Base-by-base conservation (phyloP, 2,888 invertebrate genomes). In the Philaethria dido region DNA sequence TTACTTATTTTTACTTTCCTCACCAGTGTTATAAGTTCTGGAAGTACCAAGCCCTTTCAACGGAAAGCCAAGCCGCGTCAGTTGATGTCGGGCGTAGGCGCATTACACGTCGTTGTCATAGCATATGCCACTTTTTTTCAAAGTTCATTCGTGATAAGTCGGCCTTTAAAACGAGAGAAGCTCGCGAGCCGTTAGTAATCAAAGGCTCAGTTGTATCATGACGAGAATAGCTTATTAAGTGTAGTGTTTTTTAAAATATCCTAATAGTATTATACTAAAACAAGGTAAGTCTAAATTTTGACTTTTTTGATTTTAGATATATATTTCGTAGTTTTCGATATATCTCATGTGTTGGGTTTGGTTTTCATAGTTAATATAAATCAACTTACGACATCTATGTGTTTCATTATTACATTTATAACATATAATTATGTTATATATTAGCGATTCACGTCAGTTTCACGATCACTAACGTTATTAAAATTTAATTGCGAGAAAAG, bases 1-100 rank as follows among this genome's bases (percentile, higher is more conserved):
- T 87, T 84, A 87, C 85, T 83, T 78, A 82, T 83, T 86, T 86
- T 86, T 86, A 87, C 86, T 87, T 87, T 87, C 85, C 81, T 80
- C 75, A 73, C 60, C n/a, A 59, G 64, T 75, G 36, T 66, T 75
- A 72, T 74, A 74, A 75, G 77, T 76, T 78, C 75, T 75, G 73
- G 69, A 72, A 72, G 74, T 76, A 77, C 75, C 73, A 72, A 81
- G 85, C 87, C 87, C 88, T 88, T 88, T 84, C 81, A 81, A 80
- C 86, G 77, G 80, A 80, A 82, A 82, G 81, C 80, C 78, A 79
- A 71, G 66, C 73, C 74, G 73, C 69, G 77, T 72, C 73, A 75
- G 77, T 75, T 72, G 71, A 62, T 62, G 60, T 62, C 67, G 62
- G 71, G 75, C 78, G 79, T 75, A 76, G 75, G 74, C 75, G 69